These are phyloP conservation scores for Cosmia trapezina DNA, from an alignment of 2,888 invertebrate species.

Conservation along the genomic window DNA sequence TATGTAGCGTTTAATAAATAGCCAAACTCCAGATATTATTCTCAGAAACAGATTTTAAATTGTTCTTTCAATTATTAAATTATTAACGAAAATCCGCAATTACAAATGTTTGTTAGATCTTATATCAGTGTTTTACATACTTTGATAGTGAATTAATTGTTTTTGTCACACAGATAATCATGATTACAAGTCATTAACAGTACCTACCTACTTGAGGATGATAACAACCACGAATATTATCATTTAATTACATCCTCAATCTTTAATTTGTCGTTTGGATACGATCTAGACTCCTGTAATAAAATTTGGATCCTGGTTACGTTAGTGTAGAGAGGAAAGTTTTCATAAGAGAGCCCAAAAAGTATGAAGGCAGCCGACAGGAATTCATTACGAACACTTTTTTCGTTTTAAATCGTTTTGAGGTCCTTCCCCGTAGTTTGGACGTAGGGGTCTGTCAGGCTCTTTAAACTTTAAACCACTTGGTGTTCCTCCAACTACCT, in stretches of 20 bases:
- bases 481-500: not conserved
- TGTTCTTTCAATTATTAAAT: too few relatives aligned
- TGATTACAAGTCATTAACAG: not conserved
- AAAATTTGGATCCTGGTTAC: not conserved
- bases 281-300: not conserved
- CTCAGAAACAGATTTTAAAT: not conserved
- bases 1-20: not conserved
- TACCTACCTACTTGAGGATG: not conserved
- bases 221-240: not conserved
- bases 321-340: too few relatives aligned
- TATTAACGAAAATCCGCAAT: too few relatives aligned
- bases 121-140: too few relatives aligned
- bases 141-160: not conserved
- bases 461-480: not conserved
- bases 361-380: too few relatives aligned
- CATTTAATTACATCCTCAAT: not conserved
- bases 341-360: not conserved
- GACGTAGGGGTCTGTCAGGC: not conserved
- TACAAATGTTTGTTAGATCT: not conserved
- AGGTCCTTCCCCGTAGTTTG: not conserved
- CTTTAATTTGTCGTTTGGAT: not conserved
- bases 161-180: not conserved
- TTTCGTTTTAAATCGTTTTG: not conserved
- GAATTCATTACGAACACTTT: not conserved
- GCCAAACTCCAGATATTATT: not conserved